Conservation (phyloP, 1,140 invertebrate genomes). For the Pseudomyrmex concolor region DNA sequence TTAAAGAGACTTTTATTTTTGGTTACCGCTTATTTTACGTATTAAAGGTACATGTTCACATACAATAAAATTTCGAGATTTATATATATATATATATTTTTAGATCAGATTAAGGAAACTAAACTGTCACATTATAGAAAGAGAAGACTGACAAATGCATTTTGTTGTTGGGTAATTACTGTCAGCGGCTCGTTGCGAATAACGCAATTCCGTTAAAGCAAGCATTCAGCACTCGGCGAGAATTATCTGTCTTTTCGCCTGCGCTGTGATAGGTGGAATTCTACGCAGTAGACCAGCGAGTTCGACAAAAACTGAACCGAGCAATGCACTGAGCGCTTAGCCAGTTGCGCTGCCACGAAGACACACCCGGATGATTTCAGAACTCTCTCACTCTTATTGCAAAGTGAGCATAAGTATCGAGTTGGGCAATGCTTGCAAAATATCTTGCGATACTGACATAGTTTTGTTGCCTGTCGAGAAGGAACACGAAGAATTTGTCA, state of each 20-base stretch:
- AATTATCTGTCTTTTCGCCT: constrained; percentile 48
- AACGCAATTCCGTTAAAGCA: not conserved
- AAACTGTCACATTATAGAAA: not conserved
- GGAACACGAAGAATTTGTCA: not conserved
- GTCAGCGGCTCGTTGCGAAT: not conserved
- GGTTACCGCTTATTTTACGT: not conserved
- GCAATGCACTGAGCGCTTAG: constrained; percentile 12
- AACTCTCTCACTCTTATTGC: constrained; percentile 51
- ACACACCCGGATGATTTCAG: constrained; percentile 55
- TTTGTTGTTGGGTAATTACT: constrained; percentile 17
- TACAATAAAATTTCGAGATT: no score
- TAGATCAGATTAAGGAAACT: not conserved
- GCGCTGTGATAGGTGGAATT: constrained; percentile 48
- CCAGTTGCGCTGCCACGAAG: constrained; percentile 31
- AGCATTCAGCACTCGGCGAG: constrained; percentile 10
- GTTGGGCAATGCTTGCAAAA: constrained; percentile 45
- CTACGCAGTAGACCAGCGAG: constrained; percentile 45
- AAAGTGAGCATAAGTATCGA: constrained; percentile 39
- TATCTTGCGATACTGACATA: constrained; percentile 3
- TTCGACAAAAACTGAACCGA: constrained; percentile 60
- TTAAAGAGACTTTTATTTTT: constrained; percentile 50
- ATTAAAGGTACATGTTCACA: not conserved
- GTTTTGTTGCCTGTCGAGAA: constrained; percentile 22
- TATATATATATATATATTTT: no score
- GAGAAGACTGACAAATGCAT: constrained; percentile 28